Evolutionary conservation across 1,140 invertebrate genomes (phyloP), one percentile per base, ranked within the genome.

Genomic region (Prorops nasuta): DNA sequence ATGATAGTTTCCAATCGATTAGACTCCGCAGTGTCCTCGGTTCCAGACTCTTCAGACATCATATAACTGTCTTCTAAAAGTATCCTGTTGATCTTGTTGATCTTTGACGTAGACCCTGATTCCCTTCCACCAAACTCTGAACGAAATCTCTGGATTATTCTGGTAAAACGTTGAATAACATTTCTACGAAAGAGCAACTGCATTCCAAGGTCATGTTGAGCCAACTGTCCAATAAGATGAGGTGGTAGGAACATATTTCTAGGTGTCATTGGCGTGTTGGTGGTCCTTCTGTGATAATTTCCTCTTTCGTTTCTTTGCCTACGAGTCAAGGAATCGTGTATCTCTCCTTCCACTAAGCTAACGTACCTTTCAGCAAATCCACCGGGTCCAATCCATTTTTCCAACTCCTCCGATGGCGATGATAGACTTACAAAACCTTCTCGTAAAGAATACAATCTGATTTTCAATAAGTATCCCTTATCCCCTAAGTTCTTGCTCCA

Each of bases 181-280:
- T 76, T 68, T 31, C 66, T 56, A 2, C 73, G 72, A 2, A 83
- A 63, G 1, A 94, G 63, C 1, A 89, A 67, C 15, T 86, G 80
- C 56, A 89, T 78, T 1, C 93, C 92, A 18, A 85, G 79, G 18
- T 85, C 77, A 60, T 92, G 90, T 61, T 90, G 86, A 0, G 84
- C 86, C 20, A 97, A 79, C 66, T 96, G 90, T 0, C 91, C 91
- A 72, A 96, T 92, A 8, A 97, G 74, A 80, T 98, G 94, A 1
- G 88, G 87, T 2, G 90, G 86, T 10, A 95, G 77, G 66, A 83
- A 89, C 6, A 88, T 80, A 66, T 87, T 84, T 53, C 55, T 75
- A 63, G 69, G 72, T 51, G 52, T 61, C 56, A 57, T 64, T 46
- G 51, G 67, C 37, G 55, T 55, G 4, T 71, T 72, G 19, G 68